Base-by-base conservation (phyloP, 1,140 invertebrate species). In the Drosophila rhopaloa region DNA sequence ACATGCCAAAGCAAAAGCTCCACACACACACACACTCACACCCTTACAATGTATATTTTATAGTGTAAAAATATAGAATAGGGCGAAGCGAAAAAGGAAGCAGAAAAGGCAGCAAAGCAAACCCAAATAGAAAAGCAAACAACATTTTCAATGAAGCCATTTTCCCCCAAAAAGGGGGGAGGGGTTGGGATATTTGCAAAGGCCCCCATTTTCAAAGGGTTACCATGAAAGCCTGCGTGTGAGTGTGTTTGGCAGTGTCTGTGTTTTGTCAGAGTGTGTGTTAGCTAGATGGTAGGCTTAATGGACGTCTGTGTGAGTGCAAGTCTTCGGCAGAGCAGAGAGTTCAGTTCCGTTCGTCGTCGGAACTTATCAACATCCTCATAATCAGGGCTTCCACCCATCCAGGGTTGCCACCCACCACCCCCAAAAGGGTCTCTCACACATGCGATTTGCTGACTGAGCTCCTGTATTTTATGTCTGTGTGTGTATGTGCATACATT, bases 111-210 rank as follows among this genome's bases (percentile, higher is more conserved):
- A 75, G 68, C 58, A 82, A 82, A 77, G 80, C 77, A 84, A 89
- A 89, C 67, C 84, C 84, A 89, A 89, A 89, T 89, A 89, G 84
- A 89, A 89, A 84, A 84, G 80, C 84, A 89, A 89, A 89, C 84
- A 89, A 89, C 81, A 89, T 89, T 89, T 89, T 89, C 84, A 89
- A 89, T 89, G 84, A 89, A 89, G 84, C 84, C 84, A 89, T 89
- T 89, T 89, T 81, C 48, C 47, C 73, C 72, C 80, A 63, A 84
- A 78, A 65, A 63, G n/a, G n/a, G 32, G 38, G 62, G 38, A 37
- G 62, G 32, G 59, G 37, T 14, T 14, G 48, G 29, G 27, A 29
- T 56, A 65, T 76, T 76, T 68, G 60, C 24, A 76, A 67, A 68
- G 46, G 9, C 48, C 46, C 54, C 60, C 47, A 11, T 4, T 37